Base-by-base conservation (phyloP, 2,113 vertebrate genomes). In the Oenanthe melanoleuca region DNA sequence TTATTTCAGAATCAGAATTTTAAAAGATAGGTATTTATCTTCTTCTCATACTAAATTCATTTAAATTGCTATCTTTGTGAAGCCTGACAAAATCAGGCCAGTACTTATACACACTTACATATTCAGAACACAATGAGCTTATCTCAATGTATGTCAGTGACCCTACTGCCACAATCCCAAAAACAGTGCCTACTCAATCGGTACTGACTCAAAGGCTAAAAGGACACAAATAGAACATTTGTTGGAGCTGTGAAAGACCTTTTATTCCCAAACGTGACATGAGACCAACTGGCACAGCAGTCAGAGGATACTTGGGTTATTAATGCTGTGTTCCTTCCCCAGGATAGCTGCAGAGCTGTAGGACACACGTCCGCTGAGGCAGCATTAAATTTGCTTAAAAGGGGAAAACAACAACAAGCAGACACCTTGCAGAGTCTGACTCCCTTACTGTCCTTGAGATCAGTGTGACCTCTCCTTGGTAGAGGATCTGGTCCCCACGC, bases 361-460 rank as follows among this genome's bases (percentile, higher is more conserved):
- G 86, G 13, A 72, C 78, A 77, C 59, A 6, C 2, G 13, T 6
- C 77, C 0, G 40, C 90, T 89, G 90, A 93, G 34, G 14, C 70
- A 80, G 95, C 95, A 55, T 1, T 34, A 94, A 89, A 94, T 93
- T 89, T 93, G 92, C 93, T 94, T 86, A 57, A 95, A 94, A 89
- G 24, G 53, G 60, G 64, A 86, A 95, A 93, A 89, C 16, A 73
- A 40, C 11, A 24, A 34, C 22, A 31, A 61, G 78, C 61, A 73
- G 75, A 45, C 67, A 89, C 86, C 70, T 90, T 88, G 82, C 73
- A 78, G 49, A 64, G 47, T 3, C 19, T 6, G 25, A 84, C 14
- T 86, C 69, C 88, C 83, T 47, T 8, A 7, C 60, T 86, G 67
- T 77, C 42, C 9, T 14, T 22, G 70, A 11, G 42, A 59, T 50